Evolutionary conservation across 2,888 invertebrate species (phyloP), one percentile per base, ranked within the genome.

Genomic region (Pollenia griseotomentosa): DNA sequence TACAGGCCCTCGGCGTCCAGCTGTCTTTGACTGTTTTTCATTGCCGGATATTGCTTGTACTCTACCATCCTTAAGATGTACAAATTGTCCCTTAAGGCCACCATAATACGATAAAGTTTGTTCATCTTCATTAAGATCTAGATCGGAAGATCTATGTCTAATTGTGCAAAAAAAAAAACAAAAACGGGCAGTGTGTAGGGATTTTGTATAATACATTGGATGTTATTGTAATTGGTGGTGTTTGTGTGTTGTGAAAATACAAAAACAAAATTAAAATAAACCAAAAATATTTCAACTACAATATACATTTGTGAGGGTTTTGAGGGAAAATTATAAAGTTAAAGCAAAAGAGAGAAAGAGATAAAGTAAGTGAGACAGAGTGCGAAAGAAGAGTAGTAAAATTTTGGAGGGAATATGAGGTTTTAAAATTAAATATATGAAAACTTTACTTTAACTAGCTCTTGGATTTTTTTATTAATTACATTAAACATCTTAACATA

Each of bases 41-140:
- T 73, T 66, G 10, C 10, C 23, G 3, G 65, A 70, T 44, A 85
- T 88, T 81, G 68, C 80, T 70, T 61, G 55, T 0, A 87, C 16
- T 53, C 82, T 78, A 8, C 85, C 85, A 81, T 85, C 81, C 63
- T 89, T 90, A 71, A 92, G 74, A 77, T 91, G 90, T 51, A 96
- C 92, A 78, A 95, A 95, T 92, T 96, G 96, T 0, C 96, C 96
- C 90, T 95, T 95, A 2, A 95, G 95, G 46, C 96, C 96, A 1
- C 97, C 96, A 90, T 96, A 96, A 92, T 95, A 96, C 14, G 96
- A 95, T 57, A 96, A 88, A 19, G 88, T 85, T n/a, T 90, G 88
- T 73, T 90, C 92, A 82, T 91, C 91, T 75, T 88, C 89, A 40
- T 16, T 40, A 10, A 85, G 61, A 6, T 80, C 74, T 73, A 16